Base-by-base conservation (phyloP, 2,888 invertebrate genomes). In the Tetragonula carbonaria region DNA sequence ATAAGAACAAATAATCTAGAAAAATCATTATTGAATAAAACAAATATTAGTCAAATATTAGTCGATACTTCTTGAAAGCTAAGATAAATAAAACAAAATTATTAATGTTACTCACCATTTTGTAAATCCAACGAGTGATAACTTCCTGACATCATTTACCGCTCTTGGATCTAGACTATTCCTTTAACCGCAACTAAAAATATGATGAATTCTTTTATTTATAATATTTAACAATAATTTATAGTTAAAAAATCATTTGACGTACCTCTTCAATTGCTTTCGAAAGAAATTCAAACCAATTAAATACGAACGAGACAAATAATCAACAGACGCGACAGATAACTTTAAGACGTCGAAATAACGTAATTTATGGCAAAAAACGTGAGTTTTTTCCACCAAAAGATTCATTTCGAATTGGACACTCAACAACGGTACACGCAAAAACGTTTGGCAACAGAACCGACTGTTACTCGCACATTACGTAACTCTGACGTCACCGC, bases 371-470 rank as follows among this genome's bases (percentile, higher is more conserved):
- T n/a, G 4, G n/a, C n/a, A 57, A 14, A 57, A 57, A 2, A 2
- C 14, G 14, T 45, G 45, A 8, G 8, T 8, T 45, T 45, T 8
- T 45, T 45, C 8, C 45, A 8, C 8, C 8, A 1, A 45, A 78
- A 73, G 65, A 87, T 74, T 66, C 71, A 72, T 83, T 86, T 78
- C 63, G 57, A 59, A 67, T 65, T 57, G 57, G 59, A 83, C 77
- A 57, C 66, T 62, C 71, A 66, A 71, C 57, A 74, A 63, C 74
- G 53, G 16, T 45, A 78, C 72, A n/a, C n/a, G 5, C 14, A 89
- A 86, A 84, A 87, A 88, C 81, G 82, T 84, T 89, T 80, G 85
- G 76, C 88, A 84, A 59, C 73, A 0, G 68, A 23, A 59, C 33
- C 68, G 55, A 71, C 57, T 51, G 57, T 21, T 21, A 50, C 2